Percentiles rank a stretch among this genome's conserved stretches.
Conservation (phyloP, 2,888 invertebrate genomes). For the Carcina quercana region DNA sequence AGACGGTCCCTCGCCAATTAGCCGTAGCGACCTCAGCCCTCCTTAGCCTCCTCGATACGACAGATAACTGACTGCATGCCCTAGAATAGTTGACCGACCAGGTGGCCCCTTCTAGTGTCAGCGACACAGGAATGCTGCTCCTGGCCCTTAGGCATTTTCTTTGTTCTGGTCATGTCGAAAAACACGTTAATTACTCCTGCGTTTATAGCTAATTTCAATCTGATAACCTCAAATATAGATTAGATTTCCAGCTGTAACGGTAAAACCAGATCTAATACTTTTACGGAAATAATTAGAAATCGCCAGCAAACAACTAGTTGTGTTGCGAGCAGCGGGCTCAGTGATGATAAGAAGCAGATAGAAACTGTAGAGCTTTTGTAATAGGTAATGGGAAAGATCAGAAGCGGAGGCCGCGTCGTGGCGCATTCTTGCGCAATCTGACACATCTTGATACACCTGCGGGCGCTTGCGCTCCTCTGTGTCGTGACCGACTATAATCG, state of each 20-base stretch:
- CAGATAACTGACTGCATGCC: conserved; percentile 27
- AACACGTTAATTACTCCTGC: conserved; percentile 1
- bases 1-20: conserved; percentile 64
- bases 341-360: conserved; percentile 8
- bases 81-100: conserved; percentile 15
- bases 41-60: conserved; percentile 35
- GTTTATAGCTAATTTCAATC: neutral
- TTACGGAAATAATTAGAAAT: neutral
- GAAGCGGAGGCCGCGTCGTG: conserved; percentile 21
- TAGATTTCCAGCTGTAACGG: no score
- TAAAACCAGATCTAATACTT: no score
- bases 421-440: conserved; percentile 20
- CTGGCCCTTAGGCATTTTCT: conserved; percentile 12
- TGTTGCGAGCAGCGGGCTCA: no score
- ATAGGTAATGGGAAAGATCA: conserved; percentile 22
- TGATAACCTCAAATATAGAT: no score
- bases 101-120: conserved; percentile 3
- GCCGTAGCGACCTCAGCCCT: conserved; percentile 60
- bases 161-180: conserved; percentile 8
- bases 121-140: conserved; percentile 8
- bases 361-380: conserved; percentile 19
- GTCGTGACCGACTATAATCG: conserved; percentile 23
- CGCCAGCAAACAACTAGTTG: neutral
- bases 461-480: conserved; percentile 11
- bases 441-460: conserved; percentile 24